Evolutionary conservation across 2,113 vertebrate genomes (phyloP).

Genomic region (Microcebus murinus): DNA sequence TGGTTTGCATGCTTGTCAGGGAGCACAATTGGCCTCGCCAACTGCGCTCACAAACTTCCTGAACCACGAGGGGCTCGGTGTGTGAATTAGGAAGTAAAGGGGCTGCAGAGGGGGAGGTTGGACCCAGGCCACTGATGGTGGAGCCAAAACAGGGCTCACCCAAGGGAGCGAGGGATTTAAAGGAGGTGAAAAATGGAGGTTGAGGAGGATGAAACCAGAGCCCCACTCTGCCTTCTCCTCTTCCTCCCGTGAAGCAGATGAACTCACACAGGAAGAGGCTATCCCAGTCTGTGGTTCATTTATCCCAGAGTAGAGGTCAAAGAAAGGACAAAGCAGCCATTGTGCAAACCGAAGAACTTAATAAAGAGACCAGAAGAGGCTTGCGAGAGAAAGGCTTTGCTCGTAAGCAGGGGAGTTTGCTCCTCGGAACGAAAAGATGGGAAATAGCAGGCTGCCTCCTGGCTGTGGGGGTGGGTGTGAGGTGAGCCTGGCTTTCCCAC

Average conservation of each 20-base stretch:
- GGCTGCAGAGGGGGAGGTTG: neutral
- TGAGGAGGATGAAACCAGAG: neutral
- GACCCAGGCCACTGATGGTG: neutral
- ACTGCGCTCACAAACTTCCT: conserved; percentile 61
- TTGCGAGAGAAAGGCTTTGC: neutral
- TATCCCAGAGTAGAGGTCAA: conserved; percentile 26
- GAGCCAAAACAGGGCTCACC: neutral
- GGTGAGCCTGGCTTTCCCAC: neutral
- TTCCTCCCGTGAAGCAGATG: neutral
- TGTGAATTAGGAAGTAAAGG: neutral
- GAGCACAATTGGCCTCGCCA: conserved; percentile 35
- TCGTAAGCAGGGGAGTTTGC: neutral
- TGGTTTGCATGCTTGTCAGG: conserved; percentile 65
- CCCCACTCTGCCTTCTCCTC: neutral
- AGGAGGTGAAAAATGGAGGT: neutral
- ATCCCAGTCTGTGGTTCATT: neutral
- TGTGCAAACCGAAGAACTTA: neutral
- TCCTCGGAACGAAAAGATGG: neutral
- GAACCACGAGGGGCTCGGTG: neutral
- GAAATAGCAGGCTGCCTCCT: too few species aligned
- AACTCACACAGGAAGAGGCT: conserved; percentile 45
- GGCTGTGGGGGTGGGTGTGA: fast-evolving
- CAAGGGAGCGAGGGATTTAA: neutral
- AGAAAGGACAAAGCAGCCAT: neutral
- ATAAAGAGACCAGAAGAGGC: neutral